These are phyloP conservation scores for Acronicta leporina DNA, from an alignment of 2,888 invertebrate genomes.

Conservation along the genomic window DNA sequence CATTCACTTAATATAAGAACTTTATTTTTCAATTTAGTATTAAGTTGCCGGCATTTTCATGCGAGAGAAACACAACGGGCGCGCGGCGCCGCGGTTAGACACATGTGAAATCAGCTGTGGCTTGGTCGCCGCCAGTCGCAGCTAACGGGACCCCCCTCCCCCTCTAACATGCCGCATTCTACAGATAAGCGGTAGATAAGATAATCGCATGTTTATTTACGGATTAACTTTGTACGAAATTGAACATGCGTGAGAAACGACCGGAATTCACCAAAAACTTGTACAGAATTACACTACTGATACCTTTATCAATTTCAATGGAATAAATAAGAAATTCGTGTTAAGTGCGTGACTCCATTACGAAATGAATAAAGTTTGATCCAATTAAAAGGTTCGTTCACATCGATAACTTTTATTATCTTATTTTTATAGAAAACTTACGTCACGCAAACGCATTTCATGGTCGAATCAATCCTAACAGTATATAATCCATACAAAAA, in stretches of 20 bases:
- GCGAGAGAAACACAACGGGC: constrained; percentile 63
- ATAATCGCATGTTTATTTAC: constrained; percentile 76
- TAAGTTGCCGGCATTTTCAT: constrained; percentile 77
- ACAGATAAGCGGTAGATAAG: constrained; percentile 75
- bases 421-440: constrained; percentile 13
- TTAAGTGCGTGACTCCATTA: constrained; percentile 60
- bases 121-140: constrained; percentile 53
- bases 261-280: constrained; percentile 9
- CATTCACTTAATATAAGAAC: constrained; percentile 66
- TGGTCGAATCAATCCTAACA: neutral
- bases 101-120: constrained; percentile 88
- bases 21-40: constrained; percentile 51
- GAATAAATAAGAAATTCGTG: constrained; percentile 19
- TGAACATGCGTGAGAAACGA: constrained; percentile 36
- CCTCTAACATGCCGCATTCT: constrained; percentile 58
- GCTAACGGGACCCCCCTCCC: constrained; percentile 60
- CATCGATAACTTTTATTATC: constrained; percentile 53
- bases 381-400: constrained; percentile 58
- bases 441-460: constrained; percentile 23
- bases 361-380: constrained; percentile 47
- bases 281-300: constrained; percentile 4
- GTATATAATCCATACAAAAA: neutral
- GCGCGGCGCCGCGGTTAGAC: constrained; percentile 69
- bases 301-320: constrained; percentile 30
- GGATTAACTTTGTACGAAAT: constrained; percentile 60